Conservation (phyloP, 1,140 invertebrate genomes). For the Sycobia sp. region DNA sequence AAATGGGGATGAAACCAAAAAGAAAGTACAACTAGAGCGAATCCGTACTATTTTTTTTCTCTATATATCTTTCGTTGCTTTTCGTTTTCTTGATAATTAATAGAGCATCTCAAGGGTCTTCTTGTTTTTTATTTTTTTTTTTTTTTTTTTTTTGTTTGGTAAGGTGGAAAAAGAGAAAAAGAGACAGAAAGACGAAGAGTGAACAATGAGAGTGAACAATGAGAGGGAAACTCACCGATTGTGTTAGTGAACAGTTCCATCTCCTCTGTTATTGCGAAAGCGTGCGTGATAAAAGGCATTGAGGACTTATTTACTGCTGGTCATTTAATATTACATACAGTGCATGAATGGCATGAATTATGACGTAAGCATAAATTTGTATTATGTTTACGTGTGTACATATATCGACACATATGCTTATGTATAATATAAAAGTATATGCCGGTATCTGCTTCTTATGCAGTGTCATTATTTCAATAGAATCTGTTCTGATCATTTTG, state of each 20-base stretch:
- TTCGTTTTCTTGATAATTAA: too few species aligned
- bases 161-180: too few species aligned
- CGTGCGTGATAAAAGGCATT: conserved; percentile 47
- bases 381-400: conserved; percentile 5
- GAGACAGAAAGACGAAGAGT: conserved; percentile 27
- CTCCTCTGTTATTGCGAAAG: conserved; percentile 54
- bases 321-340: too few species aligned
- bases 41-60: too few species aligned
- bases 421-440: too few species aligned
- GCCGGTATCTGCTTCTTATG: too few species aligned
- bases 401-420: too few species aligned
- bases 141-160: too few species aligned
- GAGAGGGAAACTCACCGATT: conserved; percentile 59
- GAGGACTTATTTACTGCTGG: conserved; percentile 30
- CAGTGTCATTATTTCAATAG: conserved; percentile 9
- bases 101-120: too few species aligned
- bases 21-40: neutral
- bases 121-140: too few species aligned
- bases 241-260: conserved; percentile 58
- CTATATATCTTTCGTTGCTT: too few species aligned
- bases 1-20: too few species aligned
- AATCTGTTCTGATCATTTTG: conserved; percentile 15
- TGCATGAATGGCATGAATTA: conserved; percentile 9
- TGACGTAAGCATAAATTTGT: conserved; percentile 19
- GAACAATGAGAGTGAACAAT: conserved; percentile 42